Evolutionary conservation across 2,113 vertebrate species (phyloP).

Genomic region (Bucco capensis): DNA sequence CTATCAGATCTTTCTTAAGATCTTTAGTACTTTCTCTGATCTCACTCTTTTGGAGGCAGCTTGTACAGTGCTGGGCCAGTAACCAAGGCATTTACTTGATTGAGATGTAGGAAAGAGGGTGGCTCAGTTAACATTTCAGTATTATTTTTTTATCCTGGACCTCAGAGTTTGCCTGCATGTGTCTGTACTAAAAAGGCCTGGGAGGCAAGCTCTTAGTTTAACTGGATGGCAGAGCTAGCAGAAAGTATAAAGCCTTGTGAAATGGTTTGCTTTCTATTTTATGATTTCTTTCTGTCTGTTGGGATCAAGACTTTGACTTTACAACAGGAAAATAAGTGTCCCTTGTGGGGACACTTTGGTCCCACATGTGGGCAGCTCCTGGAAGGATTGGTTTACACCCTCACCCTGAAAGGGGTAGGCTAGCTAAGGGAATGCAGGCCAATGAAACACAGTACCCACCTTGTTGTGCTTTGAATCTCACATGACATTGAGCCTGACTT

Average conservation of each 20-base stretch:
- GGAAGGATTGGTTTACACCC: neutral
- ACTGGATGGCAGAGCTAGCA: neutral
- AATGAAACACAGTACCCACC: neutral
- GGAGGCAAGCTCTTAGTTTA: neutral
- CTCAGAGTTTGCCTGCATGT: accelerated
- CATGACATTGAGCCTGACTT: neutral
- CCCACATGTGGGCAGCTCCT: neutral
- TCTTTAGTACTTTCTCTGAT: neutral
- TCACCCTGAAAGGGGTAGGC: neutral
- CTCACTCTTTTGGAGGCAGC: neutral
- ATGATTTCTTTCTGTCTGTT: neutral
- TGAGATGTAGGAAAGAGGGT: neutral
- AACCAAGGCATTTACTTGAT: neutral
- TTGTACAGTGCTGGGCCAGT: neutral
- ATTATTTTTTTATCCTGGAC: neutral
- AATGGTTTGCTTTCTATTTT: neutral
- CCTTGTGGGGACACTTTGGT: no score
- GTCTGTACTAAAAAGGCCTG: accelerated
- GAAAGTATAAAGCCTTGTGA: neutral
- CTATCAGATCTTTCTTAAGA: neutral
- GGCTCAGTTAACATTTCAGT: neutral
- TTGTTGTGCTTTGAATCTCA: neutral
- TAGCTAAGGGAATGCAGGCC: neutral
- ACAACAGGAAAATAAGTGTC: no score
- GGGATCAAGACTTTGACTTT: neutral